Base-by-base conservation (phyloP, 2,797 vertebrate genomes). In the Dipus sagitta region DNA sequence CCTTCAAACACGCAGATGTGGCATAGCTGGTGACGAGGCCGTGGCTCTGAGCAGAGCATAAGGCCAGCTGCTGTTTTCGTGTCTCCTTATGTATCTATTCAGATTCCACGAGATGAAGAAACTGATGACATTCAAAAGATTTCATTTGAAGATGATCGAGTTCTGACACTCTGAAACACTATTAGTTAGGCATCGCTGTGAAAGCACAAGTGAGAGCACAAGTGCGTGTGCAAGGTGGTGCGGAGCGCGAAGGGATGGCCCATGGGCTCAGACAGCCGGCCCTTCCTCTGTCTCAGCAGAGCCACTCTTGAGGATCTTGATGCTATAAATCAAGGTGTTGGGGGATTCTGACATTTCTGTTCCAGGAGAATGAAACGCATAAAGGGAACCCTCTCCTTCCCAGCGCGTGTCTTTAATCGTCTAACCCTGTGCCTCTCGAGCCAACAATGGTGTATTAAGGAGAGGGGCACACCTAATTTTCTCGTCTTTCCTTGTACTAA, bases 1-100 rank as follows among this genome's bases (percentile, higher is more conserved):
- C 98, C 97, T 98, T 98, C 98, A 98, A 98, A 98, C 98, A 98
- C 98, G 93, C 98, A 98, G 98, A 98, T 98, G 98, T 97, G 98
- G 97, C 97, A 95, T 94, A 92, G 96, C 96, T 92, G 94, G 97
- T 17, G 96, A 97, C 97, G 95, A 97, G 96, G 97, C 94, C 87
- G 0, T 34, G 30, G 93, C 96, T 97, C 85, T 32, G 94, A 89
- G 95, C 98, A 94, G 92, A 97, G 97, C 97, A 97, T 92, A 92
- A 96, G 96, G 94, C 92, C 96, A 94, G 93, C 93, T 88, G 94
- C 94, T 96, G 96, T 96, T 96, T 86, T 80, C 79, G 12, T 82
- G 93, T 94, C 95, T 92, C 89, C 32, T 7, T 77, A 86, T 88
- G 89, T 97, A 92, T 98, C 98, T 97, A 96, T 89, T 97, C 88